Base-by-base conservation (phyloP, 2,888 invertebrate genomes). In the Peribatodes rhomboidaria region DNA sequence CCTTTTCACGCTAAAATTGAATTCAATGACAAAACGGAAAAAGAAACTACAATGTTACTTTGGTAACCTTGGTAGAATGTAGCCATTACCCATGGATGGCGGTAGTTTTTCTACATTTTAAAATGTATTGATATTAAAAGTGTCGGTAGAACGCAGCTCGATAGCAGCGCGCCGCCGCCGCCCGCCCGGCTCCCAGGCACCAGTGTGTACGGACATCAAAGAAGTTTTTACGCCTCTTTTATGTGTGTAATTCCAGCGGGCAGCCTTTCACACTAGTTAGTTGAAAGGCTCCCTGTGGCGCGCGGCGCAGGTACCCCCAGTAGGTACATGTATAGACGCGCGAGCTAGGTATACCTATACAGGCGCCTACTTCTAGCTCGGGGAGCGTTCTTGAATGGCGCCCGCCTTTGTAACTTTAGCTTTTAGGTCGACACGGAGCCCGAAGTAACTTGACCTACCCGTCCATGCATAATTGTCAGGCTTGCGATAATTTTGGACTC, bases 181-280 rank as follows among this genome's bases (percentile, higher is more conserved):
- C n/a, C n/a, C n/a, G n/a, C n/a, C n/a, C n/a, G n/a, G n/a, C n/a
- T n/a, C n/a, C n/a, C n/a, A n/a, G n/a, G n/a, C n/a, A n/a, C n/a
- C n/a, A n/a, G n/a, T n/a, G n/a, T n/a, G n/a, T n/a, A 27, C 27
- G 27, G 47, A 46, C 47, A 37, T 57, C 47, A 57, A 57, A 57
- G 47, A 57, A 57, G 56, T 57, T 57, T 46, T 56, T 47, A 57
- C 56, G 56, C 46, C 37, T 37, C 47, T 47, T 57, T 57, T 37
- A 57, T 27, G 37, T 20, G 20, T 10, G 47, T 57, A 57, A 47
- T 57, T 47, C 56, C 56, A n/a, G 22, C 47, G 14, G 56, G 46
- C 35, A 20, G 56, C 27, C 56, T 42, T 57, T 47, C 35, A 35
- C 11, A 35, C 35, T 7, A 35, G 35, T 35, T 35, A 35, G 35